Percentiles rank a stretch among this genome's conserved stretches.
Conservation (phyloP, 2,888 invertebrate species). For the Ichneumon xanthorius region DNA sequence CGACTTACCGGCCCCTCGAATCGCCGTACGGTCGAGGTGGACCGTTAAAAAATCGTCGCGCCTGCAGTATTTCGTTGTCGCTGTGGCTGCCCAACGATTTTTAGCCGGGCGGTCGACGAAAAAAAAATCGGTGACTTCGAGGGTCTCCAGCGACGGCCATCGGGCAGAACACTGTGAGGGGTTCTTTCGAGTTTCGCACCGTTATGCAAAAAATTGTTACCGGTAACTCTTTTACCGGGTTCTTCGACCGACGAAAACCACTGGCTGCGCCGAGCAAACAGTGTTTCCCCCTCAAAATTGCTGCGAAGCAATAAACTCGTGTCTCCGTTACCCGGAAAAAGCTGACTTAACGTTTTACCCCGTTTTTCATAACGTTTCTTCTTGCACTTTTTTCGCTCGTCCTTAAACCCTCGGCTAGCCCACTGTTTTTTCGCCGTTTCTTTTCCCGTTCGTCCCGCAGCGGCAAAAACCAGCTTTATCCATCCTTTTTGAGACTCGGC, state of each 20-base stretch:
- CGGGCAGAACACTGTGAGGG: background rate
- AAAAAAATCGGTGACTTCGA: conserved; percentile 42
- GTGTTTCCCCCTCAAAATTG: conserved; percentile 41
- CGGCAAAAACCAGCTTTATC: background rate
- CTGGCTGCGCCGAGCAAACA: background rate
- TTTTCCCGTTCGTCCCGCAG: conserved; percentile 26
- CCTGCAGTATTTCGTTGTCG: conserved; percentile 46
- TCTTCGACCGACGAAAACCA: background rate
- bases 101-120: conserved; percentile 12
- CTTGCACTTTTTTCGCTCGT: conserved; percentile 20
- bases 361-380: conserved; percentile 53
- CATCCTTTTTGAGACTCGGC: background rate
- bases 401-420: background rate
- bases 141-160: conserved; percentile 28
- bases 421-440: conserved; percentile 25
- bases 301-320: conserved; percentile 53
- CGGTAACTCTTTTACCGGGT: conserved; percentile 59
- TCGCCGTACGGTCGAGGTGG: conserved; percentile 15
- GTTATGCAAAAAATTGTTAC: conserved; percentile 47
- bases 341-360: conserved; percentile 60
- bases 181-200: conserved; percentile 24
- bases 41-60: conserved; percentile 64
- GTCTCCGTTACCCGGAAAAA: conserved; percentile 52
- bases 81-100: background rate
- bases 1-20: conserved; percentile 5